A percentile compares a stretch with the other conserved stretches of the same genome.
Evolutionary conservation across 1,140 invertebrate species (phyloP).

Genomic region (Amyelois transitella): DNA sequence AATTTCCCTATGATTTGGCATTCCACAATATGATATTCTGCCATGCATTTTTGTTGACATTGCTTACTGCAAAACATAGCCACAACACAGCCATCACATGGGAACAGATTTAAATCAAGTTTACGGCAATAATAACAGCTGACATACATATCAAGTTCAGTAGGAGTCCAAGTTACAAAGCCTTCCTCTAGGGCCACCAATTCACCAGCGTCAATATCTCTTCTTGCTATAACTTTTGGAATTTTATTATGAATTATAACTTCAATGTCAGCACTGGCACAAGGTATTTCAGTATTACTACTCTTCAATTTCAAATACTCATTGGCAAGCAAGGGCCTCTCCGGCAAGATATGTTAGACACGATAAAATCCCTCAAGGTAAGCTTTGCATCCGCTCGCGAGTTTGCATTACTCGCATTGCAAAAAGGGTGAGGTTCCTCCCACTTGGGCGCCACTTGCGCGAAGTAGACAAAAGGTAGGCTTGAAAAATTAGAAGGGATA

Average conservation of each 20-base stretch:
- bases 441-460: too few species aligned
- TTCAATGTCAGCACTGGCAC: slow-evolving; percentile 4
- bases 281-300: slow-evolving; percentile 9
- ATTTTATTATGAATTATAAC: slow-evolving; percentile 1
- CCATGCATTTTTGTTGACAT: slow-evolving; percentile 3
- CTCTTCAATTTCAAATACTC: neutral
- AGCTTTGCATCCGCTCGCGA: too few species aligned
- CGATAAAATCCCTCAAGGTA: too few species aligned
- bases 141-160: neutral
- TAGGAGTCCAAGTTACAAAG: neutral
- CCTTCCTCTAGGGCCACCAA: neutral
- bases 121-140: slow-evolving; percentile 5
- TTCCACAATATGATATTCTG: slow-evolving; percentile 10
- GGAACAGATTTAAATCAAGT: slow-evolving; percentile 9
- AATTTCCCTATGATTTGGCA: slow-evolving; percentile 4
- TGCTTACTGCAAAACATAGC: slow-evolving; percentile 9
- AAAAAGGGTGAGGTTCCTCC: too few species aligned
- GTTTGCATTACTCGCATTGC: too few species aligned
- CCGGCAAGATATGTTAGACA: too few species aligned
- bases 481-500: too few species aligned
- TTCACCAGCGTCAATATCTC: slow-evolving; percentile 5
- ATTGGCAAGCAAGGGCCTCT: too few species aligned
- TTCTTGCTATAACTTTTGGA: slow-evolving; percentile 11
- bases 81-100: slow-evolving; percentile 4
- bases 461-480: too few species aligned